Conservation (phyloP, 2,113 vertebrate genomes). For the Xenus cinereus region DNA sequence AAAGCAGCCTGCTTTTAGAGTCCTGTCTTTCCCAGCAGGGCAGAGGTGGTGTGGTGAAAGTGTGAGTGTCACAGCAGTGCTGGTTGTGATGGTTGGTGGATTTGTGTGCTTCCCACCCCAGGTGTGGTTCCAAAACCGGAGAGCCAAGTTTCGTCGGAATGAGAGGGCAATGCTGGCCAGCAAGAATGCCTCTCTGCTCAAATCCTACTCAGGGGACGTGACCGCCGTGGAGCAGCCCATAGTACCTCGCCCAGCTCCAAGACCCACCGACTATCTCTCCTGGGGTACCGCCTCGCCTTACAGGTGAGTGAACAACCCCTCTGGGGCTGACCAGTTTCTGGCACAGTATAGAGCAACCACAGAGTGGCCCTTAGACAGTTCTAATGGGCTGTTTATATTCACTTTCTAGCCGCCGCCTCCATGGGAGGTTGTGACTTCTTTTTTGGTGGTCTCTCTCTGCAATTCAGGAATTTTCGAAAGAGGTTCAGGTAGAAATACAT, state of each 20-base stretch:
- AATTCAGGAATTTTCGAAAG: not conserved
- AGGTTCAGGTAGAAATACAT: not conserved
- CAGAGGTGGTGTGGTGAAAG: not conserved
- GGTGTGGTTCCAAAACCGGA: slow-evolving; percentile 99
- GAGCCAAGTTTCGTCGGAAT: slow-evolving; percentile 95
- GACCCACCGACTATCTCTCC: slow-evolving; percentile 95
- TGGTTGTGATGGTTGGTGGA: not conserved
- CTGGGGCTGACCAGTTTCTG: not conserved
- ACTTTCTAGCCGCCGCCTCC: not conserved
- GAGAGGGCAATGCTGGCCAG: slow-evolving; percentile 98
- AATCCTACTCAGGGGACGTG: slow-evolving; percentile 94
- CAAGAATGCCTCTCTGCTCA: slow-evolving; percentile 95
- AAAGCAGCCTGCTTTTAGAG: not conserved
- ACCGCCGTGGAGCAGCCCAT: slow-evolving; percentile 97
- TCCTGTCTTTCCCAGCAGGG: not conserved
- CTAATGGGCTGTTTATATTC: not conserved
- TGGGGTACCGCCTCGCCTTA: slow-evolving; percentile 94
- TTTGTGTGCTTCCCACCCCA: slow-evolving; percentile 35
- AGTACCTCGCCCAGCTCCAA: slow-evolving; percentile 91
- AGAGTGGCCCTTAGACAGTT: not conserved
- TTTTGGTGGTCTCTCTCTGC: not conserved
- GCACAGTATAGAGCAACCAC: not conserved
- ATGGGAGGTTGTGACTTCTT: not conserved
- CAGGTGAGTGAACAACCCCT: slow-evolving; percentile 79
- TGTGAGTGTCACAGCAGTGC: not conserved